Conservation (phyloP, 2,797 vertebrate species). For the Alectoris magna region DNA sequence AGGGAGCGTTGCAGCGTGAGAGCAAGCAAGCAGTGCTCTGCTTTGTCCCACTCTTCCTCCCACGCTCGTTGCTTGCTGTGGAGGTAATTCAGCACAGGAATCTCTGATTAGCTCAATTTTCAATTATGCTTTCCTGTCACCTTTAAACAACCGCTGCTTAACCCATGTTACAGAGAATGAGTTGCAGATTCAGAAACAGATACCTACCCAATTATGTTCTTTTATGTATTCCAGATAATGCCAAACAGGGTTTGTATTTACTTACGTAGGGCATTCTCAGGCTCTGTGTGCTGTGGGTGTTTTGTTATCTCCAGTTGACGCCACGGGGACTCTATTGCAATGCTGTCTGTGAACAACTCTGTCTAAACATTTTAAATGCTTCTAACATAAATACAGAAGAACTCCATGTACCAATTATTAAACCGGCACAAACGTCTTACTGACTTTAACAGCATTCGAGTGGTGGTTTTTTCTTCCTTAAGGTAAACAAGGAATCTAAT, state of each 20-base stretch:
- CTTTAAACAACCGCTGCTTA: slow-evolving; percentile 5
- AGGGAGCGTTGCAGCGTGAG: neutral
- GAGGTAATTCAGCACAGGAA: neutral
- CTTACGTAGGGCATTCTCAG: neutral
- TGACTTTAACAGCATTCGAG: slow-evolving; percentile 9
- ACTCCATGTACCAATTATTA: neutral
- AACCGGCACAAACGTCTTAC: neutral
- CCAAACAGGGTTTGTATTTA: neutral
- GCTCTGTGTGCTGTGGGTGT: neutral
- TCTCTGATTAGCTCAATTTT: neutral
- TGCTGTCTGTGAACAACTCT: slow-evolving; percentile 34
- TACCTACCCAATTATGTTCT: neutral
- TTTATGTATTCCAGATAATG: neutral
- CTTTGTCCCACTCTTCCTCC: neutral
- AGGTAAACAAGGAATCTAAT: slow-evolving; percentile 48
- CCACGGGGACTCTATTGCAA: neutral
- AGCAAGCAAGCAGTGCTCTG: neutral
- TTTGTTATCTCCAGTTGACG: slow-evolving; percentile 16
- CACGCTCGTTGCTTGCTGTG: neutral
- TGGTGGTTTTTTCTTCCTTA: neutral
- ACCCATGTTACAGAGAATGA: neutral
- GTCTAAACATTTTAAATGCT: slow-evolving; percentile 52
- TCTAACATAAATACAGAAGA: slow-evolving; percentile 12
- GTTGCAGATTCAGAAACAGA: neutral
- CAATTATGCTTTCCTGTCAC: neutral